These are phyloP conservation scores for Aldabrachelys gigantea DNA, from an alignment of 2,113 vertebrate species.

Conservation along the genomic window DNA sequence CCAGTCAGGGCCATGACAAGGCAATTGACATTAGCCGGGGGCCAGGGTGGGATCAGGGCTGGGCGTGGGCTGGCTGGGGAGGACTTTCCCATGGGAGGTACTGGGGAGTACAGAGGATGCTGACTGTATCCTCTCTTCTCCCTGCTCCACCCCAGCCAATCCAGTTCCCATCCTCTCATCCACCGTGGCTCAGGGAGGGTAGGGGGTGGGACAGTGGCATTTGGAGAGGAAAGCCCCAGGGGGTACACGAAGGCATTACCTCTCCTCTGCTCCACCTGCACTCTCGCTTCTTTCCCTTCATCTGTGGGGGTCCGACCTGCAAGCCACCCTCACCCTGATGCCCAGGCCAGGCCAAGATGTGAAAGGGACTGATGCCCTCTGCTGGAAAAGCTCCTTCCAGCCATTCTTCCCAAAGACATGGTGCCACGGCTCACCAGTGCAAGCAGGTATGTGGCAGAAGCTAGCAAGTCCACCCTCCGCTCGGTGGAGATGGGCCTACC, in stretches of 20 bases:
- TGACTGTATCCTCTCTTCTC: background rate
- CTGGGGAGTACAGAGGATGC: background rate
- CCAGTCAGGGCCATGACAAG: background rate
- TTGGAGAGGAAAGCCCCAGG: background rate
- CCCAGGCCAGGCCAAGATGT: background rate
- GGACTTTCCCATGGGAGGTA: background rate
- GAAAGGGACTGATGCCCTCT: background rate
- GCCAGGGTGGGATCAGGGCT: rapidly evolving
- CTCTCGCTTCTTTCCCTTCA: background rate
- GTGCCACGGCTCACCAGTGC: background rate
- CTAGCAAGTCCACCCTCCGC: background rate
- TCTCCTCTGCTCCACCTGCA: no score
- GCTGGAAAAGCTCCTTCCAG: background rate
- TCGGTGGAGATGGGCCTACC: background rate
- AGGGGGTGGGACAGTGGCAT: background rate
- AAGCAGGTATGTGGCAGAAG: background rate
- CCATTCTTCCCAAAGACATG: background rate
- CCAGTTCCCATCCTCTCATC: background rate
- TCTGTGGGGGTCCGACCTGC: background rate
- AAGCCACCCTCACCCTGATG: background rate
- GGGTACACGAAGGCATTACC: background rate
- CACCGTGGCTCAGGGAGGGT: background rate
- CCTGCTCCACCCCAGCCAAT: background rate
- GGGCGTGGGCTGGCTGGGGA: rapidly evolving
- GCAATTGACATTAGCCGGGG: background rate